Conservation (phyloP, 1,140 invertebrate genomes). For the Leguminivora glycinivorella region DNA sequence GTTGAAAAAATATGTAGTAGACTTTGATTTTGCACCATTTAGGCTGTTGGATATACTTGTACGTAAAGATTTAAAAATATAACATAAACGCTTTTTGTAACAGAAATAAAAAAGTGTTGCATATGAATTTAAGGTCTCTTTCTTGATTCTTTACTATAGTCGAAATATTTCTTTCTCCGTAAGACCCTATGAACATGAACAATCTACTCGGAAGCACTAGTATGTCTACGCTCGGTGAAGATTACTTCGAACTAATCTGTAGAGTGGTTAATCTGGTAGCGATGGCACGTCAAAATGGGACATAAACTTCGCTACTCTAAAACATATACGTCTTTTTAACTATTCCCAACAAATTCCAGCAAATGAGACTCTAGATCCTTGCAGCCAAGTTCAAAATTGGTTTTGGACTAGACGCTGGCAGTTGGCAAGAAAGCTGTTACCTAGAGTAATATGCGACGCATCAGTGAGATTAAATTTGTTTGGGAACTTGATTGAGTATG, state of each 20-base stretch:
- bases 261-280: slow-evolving; percentile 12
- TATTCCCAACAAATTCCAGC: neutral
- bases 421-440: neutral
- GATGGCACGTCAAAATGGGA: neutral
- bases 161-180: too few species aligned
- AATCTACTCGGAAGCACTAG: neutral
- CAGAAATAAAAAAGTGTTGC: neutral
- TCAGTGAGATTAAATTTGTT: slow-evolving; percentile 8
- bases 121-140: neutral
- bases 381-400: neutral
- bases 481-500: slow-evolving; percentile 1
- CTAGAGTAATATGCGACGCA: neutral
- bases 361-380: neutral
- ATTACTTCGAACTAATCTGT: slow-evolving; percentile 1
- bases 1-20: too few species aligned
- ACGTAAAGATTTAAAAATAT: too few species aligned
- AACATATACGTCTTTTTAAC: slow-evolving; percentile 12
- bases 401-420: neutral
- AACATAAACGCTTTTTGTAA: too few species aligned
- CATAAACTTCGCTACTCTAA: slow-evolving; percentile 1
- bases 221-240: neutral
- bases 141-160: too few species aligned
- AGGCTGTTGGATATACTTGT: too few species aligned
- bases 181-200: too few species aligned
- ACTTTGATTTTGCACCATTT: too few species aligned